Percentiles rank a stretch among this genome's conserved stretches.
Conservation (phyloP, 2,797 vertebrate species). For the Eulemur mongoz region DNA sequence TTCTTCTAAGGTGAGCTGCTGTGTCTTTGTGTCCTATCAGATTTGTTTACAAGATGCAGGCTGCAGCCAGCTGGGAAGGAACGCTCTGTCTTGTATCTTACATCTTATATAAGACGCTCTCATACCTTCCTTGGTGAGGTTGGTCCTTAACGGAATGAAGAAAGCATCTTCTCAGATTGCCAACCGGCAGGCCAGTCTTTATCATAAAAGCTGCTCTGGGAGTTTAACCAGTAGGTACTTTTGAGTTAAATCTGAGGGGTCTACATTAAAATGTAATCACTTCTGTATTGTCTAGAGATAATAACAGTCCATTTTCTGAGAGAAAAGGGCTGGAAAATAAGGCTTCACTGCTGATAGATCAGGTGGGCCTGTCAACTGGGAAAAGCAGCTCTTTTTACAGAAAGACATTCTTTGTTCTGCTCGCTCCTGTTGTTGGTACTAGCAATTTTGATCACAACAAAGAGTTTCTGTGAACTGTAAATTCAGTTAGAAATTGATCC, state of each 20-base stretch:
- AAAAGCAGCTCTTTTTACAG: constrained; percentile 8
- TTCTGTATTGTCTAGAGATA: constrained; percentile 38
- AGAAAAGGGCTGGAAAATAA: constrained; percentile 54
- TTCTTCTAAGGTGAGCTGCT: constrained; percentile 10
- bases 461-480: constrained; percentile 36
- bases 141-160: neutral
- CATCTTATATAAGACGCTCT: neutral
- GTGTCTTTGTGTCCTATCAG: constrained; percentile 11
- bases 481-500: constrained; percentile 54
- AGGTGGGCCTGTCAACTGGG: neutral
- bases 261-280: constrained; percentile 52
- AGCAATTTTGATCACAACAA: constrained; percentile 63
- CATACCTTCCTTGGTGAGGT: neutral
- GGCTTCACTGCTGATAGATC: constrained; percentile 16
- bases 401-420: constrained; percentile 50
- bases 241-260: constrained; percentile 51
- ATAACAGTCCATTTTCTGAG: constrained; percentile 58
- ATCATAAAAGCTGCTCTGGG: neutral
- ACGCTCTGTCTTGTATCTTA: neutral
- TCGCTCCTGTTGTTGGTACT: neutral
- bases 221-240: constrained; percentile 40
- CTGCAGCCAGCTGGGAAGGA: neutral
- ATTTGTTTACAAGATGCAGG: constrained; percentile 45
- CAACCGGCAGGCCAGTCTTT: neutral
- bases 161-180: constrained; percentile 26